Evolutionary conservation across 1,140 invertebrate species (phyloP).

Genomic region (Drosophila burlai): DNA sequence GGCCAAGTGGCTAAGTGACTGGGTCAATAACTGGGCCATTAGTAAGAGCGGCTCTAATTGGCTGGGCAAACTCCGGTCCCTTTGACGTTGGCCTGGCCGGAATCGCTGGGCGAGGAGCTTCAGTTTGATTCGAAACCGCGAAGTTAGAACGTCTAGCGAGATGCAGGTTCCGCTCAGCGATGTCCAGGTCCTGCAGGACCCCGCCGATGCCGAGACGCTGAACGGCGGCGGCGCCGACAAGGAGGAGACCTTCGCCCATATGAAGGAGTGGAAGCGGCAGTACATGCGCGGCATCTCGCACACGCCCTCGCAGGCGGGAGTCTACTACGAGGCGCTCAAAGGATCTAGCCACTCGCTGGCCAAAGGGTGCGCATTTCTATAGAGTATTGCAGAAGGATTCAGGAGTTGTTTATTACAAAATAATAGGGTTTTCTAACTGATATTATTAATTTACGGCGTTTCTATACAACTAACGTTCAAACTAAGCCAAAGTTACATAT

Average conservation of each 20-base stretch:
- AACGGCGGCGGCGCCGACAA: conserved; percentile 45
- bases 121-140: conserved; percentile 54
- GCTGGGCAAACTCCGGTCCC: conserved; percentile 38
- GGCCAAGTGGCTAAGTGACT: conserved; percentile 44
- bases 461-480: neutral
- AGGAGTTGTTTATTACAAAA: neutral
- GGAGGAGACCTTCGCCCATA: conserved; percentile 65
- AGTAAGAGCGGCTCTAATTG: conserved; percentile 67
- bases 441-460: too few relatives aligned
- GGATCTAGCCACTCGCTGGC: conserved; percentile 76
- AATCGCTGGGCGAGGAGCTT: conserved; percentile 19
- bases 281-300: conserved; percentile 80
- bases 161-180: conserved; percentile 77
- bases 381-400: neutral
- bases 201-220: conserved; percentile 47
- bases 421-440: too few relatives aligned
- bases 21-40: conserved; percentile 51
- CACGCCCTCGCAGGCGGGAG: conserved; percentile 77
- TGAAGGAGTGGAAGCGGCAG: conserved; percentile 74
- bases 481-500: too few relatives aligned
- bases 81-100: conserved; percentile 45
- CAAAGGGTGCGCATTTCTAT: conserved; percentile 64
- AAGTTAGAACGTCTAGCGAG: conserved; percentile 34
- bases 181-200: conserved; percentile 71
- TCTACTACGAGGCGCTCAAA: conserved; percentile 80